Evolutionary conservation across 2,113 vertebrate species (phyloP).

Genomic region (Chloropsis cyanopogon): DNA sequence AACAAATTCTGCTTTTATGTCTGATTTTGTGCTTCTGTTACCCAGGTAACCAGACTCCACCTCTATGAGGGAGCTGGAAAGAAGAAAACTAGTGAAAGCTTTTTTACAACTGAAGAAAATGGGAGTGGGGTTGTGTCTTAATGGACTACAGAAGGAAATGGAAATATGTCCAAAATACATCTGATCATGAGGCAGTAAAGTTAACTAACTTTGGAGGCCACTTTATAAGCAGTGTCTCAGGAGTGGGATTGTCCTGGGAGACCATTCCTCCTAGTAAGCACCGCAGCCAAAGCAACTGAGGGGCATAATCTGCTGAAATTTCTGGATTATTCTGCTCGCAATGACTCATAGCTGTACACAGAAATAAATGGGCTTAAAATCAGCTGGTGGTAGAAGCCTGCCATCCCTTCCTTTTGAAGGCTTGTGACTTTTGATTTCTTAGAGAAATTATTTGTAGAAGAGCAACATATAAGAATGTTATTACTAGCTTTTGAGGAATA

Average conservation of each 20-base stretch:
- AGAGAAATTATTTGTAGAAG: neutral
- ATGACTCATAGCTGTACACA: neutral
- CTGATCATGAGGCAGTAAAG: neutral
- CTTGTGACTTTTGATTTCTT: neutral
- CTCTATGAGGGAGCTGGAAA: neutral
- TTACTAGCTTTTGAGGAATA: neutral
- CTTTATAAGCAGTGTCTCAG: neutral
- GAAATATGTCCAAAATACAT: neutral
- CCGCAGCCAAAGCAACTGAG: rapidly evolving
- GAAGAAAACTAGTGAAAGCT: neutral
- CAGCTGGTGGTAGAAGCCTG: neutral
- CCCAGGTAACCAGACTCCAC: neutral
- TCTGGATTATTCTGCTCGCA: neutral
- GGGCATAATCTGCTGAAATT: neutral
- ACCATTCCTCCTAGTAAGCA: neutral
- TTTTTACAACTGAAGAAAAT: neutral
- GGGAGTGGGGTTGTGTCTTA: neutral
- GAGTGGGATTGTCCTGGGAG: neutral
- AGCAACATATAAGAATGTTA: neutral
- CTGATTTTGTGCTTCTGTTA: neutral
- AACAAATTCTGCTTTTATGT: neutral
- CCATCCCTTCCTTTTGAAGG: neutral
- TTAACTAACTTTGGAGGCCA: neutral
- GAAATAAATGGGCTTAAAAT: neutral
- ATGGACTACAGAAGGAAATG: neutral